Evolutionary conservation across 2,113 vertebrate genomes (phyloP).

Genomic region (Lipophrys pholis): DNA sequence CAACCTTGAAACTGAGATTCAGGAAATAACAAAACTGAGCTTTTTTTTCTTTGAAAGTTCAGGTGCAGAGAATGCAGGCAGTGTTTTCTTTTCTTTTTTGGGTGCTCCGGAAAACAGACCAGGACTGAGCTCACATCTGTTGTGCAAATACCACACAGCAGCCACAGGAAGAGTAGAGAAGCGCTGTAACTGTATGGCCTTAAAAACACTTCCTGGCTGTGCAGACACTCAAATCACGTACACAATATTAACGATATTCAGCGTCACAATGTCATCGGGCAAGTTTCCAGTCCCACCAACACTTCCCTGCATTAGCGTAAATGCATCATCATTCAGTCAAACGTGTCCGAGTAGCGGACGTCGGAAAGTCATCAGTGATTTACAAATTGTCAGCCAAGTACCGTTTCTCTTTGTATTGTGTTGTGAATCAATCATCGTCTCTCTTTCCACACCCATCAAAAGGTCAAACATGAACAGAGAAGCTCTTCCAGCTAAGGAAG

Average conservation of each 20-base stretch:
- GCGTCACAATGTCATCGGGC: slow-evolving; percentile 26
- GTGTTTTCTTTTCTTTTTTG: slow-evolving; percentile 14
- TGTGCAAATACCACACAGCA: not conserved
- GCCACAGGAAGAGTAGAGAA: slow-evolving; percentile 37
- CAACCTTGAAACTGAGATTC: too few relatives aligned
- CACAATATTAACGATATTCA: slow-evolving; percentile 2
- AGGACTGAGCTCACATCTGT: slow-evolving; percentile 2
- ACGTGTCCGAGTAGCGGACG: slow-evolving; percentile 1
- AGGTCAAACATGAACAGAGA: slow-evolving; percentile 56
- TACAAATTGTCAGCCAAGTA: slow-evolving; percentile 12
- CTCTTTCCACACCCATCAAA: slow-evolving; percentile 25
- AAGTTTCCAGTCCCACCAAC: slow-evolving; percentile 15
- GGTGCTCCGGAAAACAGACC: not conserved
- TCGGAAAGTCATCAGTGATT: slow-evolving; percentile 45
- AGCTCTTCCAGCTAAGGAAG: slow-evolving; percentile 28
- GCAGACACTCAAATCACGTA: slow-evolving; percentile 9
- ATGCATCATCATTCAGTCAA: slow-evolving; percentile 18
- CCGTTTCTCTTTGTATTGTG: slow-evolving; percentile 14
- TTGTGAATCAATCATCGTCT: slow-evolving; percentile 37
- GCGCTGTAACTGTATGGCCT: slow-evolving; percentile 30
- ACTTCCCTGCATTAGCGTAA: slow-evolving; percentile 15
- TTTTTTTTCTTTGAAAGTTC: slow-evolving; percentile 14
- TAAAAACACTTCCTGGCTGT: slow-evolving; percentile 53
- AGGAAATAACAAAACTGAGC: too few relatives aligned
- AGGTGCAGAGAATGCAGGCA: not conserved